Conservation (phyloP, 1,140 invertebrate species). For the Pemphigus obesinymphae region DNA sequence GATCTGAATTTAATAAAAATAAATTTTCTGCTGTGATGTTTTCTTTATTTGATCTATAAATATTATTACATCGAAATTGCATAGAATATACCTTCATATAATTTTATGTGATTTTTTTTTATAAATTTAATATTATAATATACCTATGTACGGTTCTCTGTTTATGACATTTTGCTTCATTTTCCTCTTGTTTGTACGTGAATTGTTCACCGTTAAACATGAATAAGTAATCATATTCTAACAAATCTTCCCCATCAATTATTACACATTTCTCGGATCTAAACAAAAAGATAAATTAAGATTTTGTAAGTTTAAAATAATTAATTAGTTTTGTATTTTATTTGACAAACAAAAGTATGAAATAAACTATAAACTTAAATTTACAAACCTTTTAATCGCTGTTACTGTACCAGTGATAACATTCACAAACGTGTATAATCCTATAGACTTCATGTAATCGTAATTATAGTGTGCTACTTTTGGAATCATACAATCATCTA, state of each 20-base stretch:
- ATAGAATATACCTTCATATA: neutral
- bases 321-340: neutral
- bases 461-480: slow-evolving; percentile 54
- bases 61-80: too few relatives aligned
- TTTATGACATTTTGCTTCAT: neutral
- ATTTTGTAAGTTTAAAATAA: too few relatives aligned
- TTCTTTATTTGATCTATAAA: neutral
- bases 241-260: slow-evolving; percentile 52
- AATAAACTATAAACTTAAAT: neutral
- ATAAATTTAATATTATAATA: too few relatives aligned
- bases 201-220: slow-evolving; percentile 25
- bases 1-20: slow-evolving; percentile 26
- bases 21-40: neutral
- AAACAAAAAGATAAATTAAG: neutral
- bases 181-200: neutral
- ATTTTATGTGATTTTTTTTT: neutral
- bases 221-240: slow-evolving; percentile 35
- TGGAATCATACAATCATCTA: slow-evolving; percentile 53
- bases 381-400: slow-evolving; percentile 49
- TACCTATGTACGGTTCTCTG: neutral
- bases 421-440: slow-evolving; percentile 55
- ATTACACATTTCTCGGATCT: neutral
- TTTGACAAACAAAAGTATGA: neutral
- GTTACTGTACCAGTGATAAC: slow-evolving; percentile 55
- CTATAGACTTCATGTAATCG: slow-evolving; percentile 54